Evolutionary conservation across 1,140 invertebrate species (phyloP), one percentile per base, ranked within the genome.

Genomic region (Apis laboriosa): DNA sequence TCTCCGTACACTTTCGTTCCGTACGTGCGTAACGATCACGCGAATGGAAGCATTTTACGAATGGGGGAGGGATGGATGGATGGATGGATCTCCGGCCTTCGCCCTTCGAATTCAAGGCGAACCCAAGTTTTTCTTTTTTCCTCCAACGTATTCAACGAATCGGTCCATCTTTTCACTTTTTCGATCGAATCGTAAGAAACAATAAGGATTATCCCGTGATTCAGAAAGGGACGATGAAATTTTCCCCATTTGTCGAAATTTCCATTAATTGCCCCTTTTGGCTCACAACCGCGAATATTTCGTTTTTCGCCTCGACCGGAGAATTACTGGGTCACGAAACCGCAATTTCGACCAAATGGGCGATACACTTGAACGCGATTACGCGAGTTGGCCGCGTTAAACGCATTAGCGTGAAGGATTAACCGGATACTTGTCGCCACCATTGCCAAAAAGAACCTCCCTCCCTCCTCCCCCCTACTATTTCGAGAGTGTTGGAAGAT

Each of bases 321-420:
- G 61, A 67, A 28, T 75, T 58, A 76, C 43, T 68, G 13, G 63
- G 53, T 81, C 71, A 43, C 34, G 5, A 43, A 70, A 63, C 17
- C 19, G 53, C 15, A 34, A 34, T 77, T 66, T 51, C 51, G 12
- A 24, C 15, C 34, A 43, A 7, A 12, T 19, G 19, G 17, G 11
- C 43, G 71, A 75, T 75, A 81, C 71, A 58, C 2, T 21, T 15
- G n/a, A 80, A 68, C 13, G 34, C 53, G 74, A 56, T 85, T 75
- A 73, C 56, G 24, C 56, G 9, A 67, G 64, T 63, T 51, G 75
- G 55, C 56, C 11, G 60, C 58, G 61, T 85, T 80, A 66, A 81
- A 81, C 56, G 86, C 80, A 79, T 88, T 84, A 81, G 24, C 70
- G 56, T 24, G 86, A 58, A 28, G 76, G 73, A 84, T 86, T 85